A percentile compares a stretch with the other conserved stretches of the same genome.
phyloP scores from a whole-genome alignment of 1,140 invertebrate species.

The Hermetia illucens region DNA sequence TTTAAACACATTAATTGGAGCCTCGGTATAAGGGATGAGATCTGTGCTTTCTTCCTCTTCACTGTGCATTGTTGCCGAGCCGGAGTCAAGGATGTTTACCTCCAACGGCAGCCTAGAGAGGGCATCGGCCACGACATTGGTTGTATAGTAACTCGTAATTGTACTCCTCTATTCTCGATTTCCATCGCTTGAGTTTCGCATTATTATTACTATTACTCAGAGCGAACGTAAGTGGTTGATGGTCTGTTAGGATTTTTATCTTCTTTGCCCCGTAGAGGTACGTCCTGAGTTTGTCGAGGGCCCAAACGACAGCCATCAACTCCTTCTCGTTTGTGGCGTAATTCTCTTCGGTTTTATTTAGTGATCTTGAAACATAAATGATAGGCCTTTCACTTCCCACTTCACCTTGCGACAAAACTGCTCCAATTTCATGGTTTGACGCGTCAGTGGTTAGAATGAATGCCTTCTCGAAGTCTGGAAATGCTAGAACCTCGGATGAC shows the following conservation, averaged over 20 bases:
- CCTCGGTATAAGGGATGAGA: background rate
- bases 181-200: constrained; percentile 23
- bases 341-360: constrained; percentile 15
- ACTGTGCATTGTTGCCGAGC: background rate
- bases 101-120: background rate
- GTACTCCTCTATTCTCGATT: constrained; percentile 13
- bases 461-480: too few relatives aligned
- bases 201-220: constrained; percentile 20
- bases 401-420: constrained; percentile 18
- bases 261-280: constrained; percentile 17
- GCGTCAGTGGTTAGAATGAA: too few relatives aligned
- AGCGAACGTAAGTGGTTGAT: constrained; percentile 28
- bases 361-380: constrained; percentile 14
- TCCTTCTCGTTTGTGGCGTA: constrained; percentile 13
- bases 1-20: constrained; percentile 1
- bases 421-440: constrained; percentile 12
- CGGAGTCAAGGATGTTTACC: background rate
- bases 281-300: constrained; percentile 29
- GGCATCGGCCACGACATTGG: constrained; percentile 6
- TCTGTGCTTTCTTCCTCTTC: background rate
- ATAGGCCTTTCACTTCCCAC: constrained; percentile 17
- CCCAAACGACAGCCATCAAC: constrained; percentile 18
- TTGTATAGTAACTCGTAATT: constrained; percentile 18
- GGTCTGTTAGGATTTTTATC: constrained; percentile 23
- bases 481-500: too few relatives aligned